These are phyloP conservation scores for Xylota segnis DNA, from an alignment of 2,888 invertebrate genomes.

Conservation along the genomic window DNA sequence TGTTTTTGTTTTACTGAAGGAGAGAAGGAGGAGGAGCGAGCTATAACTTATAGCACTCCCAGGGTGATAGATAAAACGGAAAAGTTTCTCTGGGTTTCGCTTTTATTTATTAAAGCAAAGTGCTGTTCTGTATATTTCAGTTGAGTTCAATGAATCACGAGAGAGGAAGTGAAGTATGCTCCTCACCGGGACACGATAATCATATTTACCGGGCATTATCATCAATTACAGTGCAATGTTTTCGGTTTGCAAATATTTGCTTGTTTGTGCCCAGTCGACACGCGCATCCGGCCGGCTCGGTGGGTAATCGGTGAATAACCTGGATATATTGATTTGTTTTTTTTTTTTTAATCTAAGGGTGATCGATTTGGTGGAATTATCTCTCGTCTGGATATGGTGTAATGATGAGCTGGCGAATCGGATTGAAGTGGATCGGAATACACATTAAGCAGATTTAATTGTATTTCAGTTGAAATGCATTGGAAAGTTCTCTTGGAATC, in stretches of 20 bases:
- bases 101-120: constrained; percentile 59
- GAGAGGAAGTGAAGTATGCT: neutral
- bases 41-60: constrained; percentile 25
- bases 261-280: constrained; percentile 48
- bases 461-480: neutral
- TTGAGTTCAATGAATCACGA: constrained; percentile 51
- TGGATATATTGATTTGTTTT: constrained; percentile 36
- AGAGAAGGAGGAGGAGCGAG: constrained; percentile 2
- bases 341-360: constrained; percentile 41
- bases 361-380: constrained; percentile 59
- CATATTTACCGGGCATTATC: constrained; percentile 69
- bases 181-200: constrained; percentile 58
- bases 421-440: constrained; percentile 39
- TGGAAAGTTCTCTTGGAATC: neutral
- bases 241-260: constrained; percentile 70
- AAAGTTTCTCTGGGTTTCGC: constrained; percentile 29
- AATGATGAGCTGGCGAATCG: constrained; percentile 13
- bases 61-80: constrained; percentile 23
- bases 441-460: constrained; percentile 37
- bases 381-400: constrained; percentile 47
- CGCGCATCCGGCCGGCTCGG: constrained; percentile 46
- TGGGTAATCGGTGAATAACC: constrained; percentile 39
- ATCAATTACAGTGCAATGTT: constrained; percentile 68
- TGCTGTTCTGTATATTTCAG: constrained; percentile 8
- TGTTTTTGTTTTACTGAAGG: neutral